Evolutionary conservation across 2,113 vertebrate genomes (phyloP), one percentile per base, ranked within the genome.

Genomic region (Grantiella picta): DNA sequence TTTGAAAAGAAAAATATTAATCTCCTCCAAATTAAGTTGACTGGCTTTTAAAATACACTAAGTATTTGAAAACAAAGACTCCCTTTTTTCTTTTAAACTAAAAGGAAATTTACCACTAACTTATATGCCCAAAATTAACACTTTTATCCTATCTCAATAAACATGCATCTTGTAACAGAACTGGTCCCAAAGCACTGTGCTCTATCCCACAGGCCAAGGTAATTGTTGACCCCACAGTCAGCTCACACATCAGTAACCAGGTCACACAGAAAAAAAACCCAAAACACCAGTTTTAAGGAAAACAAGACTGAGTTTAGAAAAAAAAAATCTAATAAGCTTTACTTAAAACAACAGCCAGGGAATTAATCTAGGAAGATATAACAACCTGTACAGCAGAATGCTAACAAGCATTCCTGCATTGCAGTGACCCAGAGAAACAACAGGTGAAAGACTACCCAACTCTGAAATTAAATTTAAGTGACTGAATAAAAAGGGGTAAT

Each of bases 381-480:
- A 79, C 19, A 85, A 47, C 36, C 28, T 79, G 33, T 4, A 18
- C 56, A 71, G 11, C 1, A 53, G 36, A 50, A 53, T 88, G 71
- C 29, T 76, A 68, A 71, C 35, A 47, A 86, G 42, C 80, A 71
- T 63, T 75, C 38, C 22, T 68, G 35, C 35, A 70, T 3, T 52
- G 54, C 70, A 80, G 28, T 40, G 17, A 85, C 52, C 33, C 69
- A 79, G 35, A 65, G 24, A 60, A 95, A 90, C 25, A 88, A 82
- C 18, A 54, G 10, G 35, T 27, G 25, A 70, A 86, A 68, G 16
- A 53, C 27, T 12, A 78, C 6, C 2, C 28, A 69, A 42, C 33
- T 66, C 25, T 59, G 52, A 86, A 72, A 73, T 35, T 31, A 50
- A 59, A 44, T 44, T 44, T 44, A 44, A 82, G 53, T 31, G n/a